Percentiles rank a stretch among this genome's conserved stretches.
Evolutionary conservation across 2,888 invertebrate genomes (phyloP).

Genomic region (Pristionchus japonicus): DNA sequence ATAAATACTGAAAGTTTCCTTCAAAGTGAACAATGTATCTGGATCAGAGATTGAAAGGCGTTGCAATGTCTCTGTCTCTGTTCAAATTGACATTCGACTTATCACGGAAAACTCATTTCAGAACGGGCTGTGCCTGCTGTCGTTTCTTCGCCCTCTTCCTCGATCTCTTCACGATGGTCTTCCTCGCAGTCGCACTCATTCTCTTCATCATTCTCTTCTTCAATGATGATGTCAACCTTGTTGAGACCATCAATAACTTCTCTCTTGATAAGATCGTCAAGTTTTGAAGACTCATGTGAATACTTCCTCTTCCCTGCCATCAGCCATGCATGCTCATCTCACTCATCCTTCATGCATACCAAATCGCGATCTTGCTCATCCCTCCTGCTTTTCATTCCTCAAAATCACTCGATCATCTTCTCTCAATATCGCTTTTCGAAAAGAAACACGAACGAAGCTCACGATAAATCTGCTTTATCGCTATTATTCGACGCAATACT

Average conservation of each 20-base stretch:
- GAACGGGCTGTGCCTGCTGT: slow-evolving; percentile 57
- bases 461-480: slow-evolving; percentile 28
- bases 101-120: slow-evolving; percentile 7
- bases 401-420: neutral
- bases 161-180: slow-evolving; percentile 55
- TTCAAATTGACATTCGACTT: no score
- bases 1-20: no score
- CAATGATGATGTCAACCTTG: slow-evolving; percentile 32
- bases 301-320: neutral
- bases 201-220: slow-evolving; percentile 53
- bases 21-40: no score
- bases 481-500: neutral
- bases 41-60: no score
- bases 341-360: neutral
- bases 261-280: neutral
- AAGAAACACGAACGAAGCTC: neutral
- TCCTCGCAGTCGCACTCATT: slow-evolving; percentile 43
- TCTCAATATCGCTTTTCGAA: neutral
- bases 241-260: slow-evolving; percentile 52
- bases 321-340: neutral
- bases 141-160: slow-evolving; percentile 57
- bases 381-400: neutral
- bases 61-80: no score
- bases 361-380: neutral
- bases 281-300: neutral